These are phyloP conservation scores for Neodiprion pinetum DNA, from an alignment of 1,140 invertebrate genomes.

Conservation along the genomic window DNA sequence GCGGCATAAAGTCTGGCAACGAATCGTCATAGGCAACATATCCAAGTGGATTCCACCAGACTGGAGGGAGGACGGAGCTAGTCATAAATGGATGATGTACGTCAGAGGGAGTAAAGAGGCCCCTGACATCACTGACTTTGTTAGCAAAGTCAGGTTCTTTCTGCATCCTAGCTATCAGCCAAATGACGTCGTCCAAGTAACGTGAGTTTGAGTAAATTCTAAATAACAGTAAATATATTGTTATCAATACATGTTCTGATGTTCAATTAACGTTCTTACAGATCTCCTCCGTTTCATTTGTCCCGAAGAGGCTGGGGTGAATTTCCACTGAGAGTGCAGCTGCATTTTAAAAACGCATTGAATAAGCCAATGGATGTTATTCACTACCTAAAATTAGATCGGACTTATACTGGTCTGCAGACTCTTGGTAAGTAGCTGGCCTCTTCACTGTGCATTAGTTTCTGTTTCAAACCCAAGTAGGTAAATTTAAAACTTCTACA, in stretches of 20 bases:
- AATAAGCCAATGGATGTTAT: conserved; percentile 84
- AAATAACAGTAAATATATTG: background rate
- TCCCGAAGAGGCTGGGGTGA: conserved; percentile 89
- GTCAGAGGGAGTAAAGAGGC: conserved; percentile 72
- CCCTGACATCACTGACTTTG: conserved; percentile 69
- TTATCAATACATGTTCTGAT: background rate
- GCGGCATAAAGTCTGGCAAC: conserved; percentile 49
- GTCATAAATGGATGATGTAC: conserved; percentile 92
- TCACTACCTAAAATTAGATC: conserved; percentile 84
- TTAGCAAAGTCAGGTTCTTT: conserved; percentile 81
- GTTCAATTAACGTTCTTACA: conserved; percentile 46
- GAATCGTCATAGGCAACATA: conserved; percentile 80
- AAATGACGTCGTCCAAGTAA: conserved; percentile 84
- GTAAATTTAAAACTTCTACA: conserved; percentile 21
- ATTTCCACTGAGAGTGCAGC: conserved; percentile 82
- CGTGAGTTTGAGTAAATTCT: conserved; percentile 60
- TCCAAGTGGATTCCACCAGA: conserved; percentile 81
- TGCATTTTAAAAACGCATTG: conserved; percentile 77
- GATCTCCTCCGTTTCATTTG: conserved; percentile 81
- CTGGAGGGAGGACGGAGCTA: conserved; percentile 72
- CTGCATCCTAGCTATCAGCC: conserved; percentile 88
- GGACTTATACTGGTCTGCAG: conserved; percentile 85
- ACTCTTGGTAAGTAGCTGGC: conserved; percentile 68
- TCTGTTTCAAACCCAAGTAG: conserved; percentile 11
- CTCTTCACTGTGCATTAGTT: background rate